Conservation (phyloP, 2,797 vertebrate species). For the Buceros bicornis region DNA sequence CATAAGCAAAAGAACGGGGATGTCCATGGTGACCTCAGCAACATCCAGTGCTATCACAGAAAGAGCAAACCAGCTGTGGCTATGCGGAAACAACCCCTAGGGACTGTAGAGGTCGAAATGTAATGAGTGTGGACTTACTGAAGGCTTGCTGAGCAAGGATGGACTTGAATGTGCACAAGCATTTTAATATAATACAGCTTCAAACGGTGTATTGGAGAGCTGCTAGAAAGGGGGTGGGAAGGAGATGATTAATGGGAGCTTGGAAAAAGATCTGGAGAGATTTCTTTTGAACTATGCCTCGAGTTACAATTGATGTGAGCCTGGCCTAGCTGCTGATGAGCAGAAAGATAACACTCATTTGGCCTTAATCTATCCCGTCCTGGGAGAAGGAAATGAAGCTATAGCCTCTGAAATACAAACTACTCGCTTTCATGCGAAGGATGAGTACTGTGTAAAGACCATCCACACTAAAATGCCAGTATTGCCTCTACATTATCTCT, state of each 20-base stretch:
- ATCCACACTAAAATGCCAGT: slow-evolving; percentile 26
- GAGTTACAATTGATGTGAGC: slow-evolving; percentile 30
- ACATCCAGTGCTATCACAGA: not conserved
- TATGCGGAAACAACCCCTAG: not conserved
- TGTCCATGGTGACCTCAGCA: not conserved
- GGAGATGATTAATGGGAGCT: slow-evolving; percentile 8
- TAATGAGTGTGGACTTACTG: not conserved
- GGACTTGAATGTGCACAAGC: not conserved
- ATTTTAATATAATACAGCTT: not conserved
- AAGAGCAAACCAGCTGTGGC: not conserved
- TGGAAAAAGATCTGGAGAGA: not conserved
- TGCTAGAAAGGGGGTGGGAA: not conserved
- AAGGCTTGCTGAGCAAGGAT: not conserved
- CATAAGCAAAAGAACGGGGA: not conserved
- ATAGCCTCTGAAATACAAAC: slow-evolving; percentile 2
- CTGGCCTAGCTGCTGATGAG: slow-evolving; percentile 9
- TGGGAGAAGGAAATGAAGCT: not conserved
- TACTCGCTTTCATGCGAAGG: not conserved
- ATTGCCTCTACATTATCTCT: not conserved
- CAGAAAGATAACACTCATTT: slow-evolving; percentile 49
- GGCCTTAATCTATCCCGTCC: slow-evolving; percentile 7
- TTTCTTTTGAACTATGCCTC: slow-evolving; percentile 37
- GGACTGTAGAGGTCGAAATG: not conserved
- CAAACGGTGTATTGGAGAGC: not conserved
- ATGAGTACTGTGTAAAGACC: not conserved